Evolutionary conservation across 1,140 invertebrate species (phyloP), one percentile per base, ranked within the genome.

Genomic region (Plodia interpunctella): DNA sequence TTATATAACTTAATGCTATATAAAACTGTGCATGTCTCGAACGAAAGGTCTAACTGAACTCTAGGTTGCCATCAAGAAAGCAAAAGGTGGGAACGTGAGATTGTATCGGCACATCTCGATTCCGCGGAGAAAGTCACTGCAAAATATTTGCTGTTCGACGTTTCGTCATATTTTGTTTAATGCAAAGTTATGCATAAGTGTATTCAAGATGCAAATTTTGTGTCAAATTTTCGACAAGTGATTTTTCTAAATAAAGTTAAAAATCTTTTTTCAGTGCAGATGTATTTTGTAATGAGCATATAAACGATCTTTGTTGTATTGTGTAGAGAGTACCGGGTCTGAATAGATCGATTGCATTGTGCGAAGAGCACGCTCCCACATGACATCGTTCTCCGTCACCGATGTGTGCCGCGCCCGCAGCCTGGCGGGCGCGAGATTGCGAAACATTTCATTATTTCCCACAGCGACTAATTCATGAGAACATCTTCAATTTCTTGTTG

Each of bases 281-380:
- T n/a, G 56, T 61, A 60, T 50, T 60, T 63, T 54, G 55, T 30
- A 70, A 60, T 51, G 53, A 49, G 55, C 57, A 64, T 57, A 72
- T 57, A 72, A 72, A 67, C 56, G 57, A 72, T 66, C 65, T 75
- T 72, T 76, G 73, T 73, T 68, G 59, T 58, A 59, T 72, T 72
- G 66, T 74, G 57, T 53, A 51, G 44, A 49, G 60, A 59, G 62
- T 63, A 64, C 19, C 57, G 18, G 50, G 60, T 54, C 49, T 72
- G 65, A 76, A 74, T 78, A 68, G 68, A 69, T 70, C 72, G 68
- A 84, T 84, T 38, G 59, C 51, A 44, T 55, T 80, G 80, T 83
- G 66, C 67, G 61, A 65, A 55, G 53, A 69, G 65, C 65, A 59
- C 75, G 68, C 76, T 78, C 78, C 81, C 77, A 83, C 65, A 78